Evolutionary conservation across 2,888 invertebrate species (phyloP).

Genomic region (Bedellia somnulentella): DNA sequence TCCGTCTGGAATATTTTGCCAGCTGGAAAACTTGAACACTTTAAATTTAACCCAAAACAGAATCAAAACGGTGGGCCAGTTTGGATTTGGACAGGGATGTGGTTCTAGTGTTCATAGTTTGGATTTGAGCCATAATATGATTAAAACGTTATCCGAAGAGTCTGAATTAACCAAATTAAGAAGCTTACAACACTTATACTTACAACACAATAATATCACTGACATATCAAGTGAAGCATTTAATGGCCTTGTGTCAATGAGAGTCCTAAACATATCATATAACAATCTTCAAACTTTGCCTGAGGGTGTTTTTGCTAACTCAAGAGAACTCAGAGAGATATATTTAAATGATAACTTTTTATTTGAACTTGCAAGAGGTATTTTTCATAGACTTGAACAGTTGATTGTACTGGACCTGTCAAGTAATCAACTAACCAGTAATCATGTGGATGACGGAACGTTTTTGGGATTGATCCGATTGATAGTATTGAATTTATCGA

Average conservation of each 20-base stretch:
- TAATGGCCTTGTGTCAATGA: constrained; percentile 75
- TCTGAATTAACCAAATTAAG: constrained; percentile 75
- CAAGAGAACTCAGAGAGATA: constrained; percentile 79
- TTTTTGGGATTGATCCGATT: constrained; percentile 83
- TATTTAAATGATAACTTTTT: constrained; percentile 85
- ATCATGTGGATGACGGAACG: constrained; percentile 81
- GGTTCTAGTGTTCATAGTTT: constrained; percentile 73
- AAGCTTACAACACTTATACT: constrained; percentile 75
- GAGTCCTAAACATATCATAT: constrained; percentile 82
- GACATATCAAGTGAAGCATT: constrained; percentile 79
- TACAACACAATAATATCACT: constrained; percentile 82
- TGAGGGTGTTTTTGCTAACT: constrained; percentile 77
- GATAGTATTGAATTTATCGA: constrained; percentile 82
- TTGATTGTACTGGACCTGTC: constrained; percentile 82
- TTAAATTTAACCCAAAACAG: constrained; percentile 85
- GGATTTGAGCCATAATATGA: constrained; percentile 80
- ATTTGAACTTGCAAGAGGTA: constrained; percentile 77
- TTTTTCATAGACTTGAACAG: constrained; percentile 83
- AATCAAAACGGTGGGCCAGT: constrained; percentile 73
- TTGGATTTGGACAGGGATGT: constrained; percentile 70
- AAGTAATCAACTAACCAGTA: constrained; percentile 82
- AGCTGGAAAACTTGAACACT: constrained; percentile 75
- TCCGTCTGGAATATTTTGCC: constrained; percentile 79
- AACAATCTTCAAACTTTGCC: constrained; percentile 83
- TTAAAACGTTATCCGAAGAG: constrained; percentile 71